Percentiles rank a stretch among this genome's conserved stretches.
phyloP scores from a whole-genome alignment of 1,140 invertebrate genomes.

The Aplysia californica region DNA sequence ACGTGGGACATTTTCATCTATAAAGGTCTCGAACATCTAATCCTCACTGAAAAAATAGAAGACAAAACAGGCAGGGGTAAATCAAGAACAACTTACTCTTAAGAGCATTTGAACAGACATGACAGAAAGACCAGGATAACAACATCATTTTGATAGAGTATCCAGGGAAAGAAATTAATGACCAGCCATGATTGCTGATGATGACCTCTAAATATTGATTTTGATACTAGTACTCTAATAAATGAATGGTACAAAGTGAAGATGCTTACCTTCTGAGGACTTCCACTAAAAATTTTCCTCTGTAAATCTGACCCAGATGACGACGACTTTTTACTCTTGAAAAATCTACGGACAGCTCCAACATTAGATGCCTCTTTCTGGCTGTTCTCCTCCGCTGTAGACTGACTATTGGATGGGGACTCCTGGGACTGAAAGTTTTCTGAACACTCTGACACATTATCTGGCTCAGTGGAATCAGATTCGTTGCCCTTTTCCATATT shows the following conservation, averaged over 20 bases:
- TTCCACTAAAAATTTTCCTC: conserved; percentile 34
- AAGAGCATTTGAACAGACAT: too few species aligned
- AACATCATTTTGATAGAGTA: too few species aligned
- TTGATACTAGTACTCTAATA: too few species aligned
- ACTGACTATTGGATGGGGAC: conserved; percentile 24
- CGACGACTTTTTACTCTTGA: conserved; percentile 48
- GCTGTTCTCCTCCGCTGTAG: conserved; percentile 27
- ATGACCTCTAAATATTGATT: too few species aligned
- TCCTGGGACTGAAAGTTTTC: conserved; percentile 35
- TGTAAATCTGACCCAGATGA: conserved; percentile 29
- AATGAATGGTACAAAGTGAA: conserved; percentile 3
- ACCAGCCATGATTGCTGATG: too few species aligned
- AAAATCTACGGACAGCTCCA: conserved; percentile 37
- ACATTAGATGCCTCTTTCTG: conserved; percentile 31
- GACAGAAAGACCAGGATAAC: too few species aligned
- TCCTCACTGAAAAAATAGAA: too few species aligned
- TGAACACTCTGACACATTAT: conserved; percentile 37
- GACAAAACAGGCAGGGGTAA: too few species aligned
- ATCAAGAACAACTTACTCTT: too few species aligned
- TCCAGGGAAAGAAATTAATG: too few species aligned
- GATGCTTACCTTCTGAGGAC: conserved; percentile 46
- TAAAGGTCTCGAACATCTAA: too few species aligned
- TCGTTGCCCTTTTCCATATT: conserved; percentile 10
- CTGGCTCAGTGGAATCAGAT: conserved; percentile 30
- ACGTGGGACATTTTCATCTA: too few species aligned